Evolutionary conservation across 2,797 vertebrate genomes (phyloP).

Genomic region (Pogonophryne albipinna): DNA sequence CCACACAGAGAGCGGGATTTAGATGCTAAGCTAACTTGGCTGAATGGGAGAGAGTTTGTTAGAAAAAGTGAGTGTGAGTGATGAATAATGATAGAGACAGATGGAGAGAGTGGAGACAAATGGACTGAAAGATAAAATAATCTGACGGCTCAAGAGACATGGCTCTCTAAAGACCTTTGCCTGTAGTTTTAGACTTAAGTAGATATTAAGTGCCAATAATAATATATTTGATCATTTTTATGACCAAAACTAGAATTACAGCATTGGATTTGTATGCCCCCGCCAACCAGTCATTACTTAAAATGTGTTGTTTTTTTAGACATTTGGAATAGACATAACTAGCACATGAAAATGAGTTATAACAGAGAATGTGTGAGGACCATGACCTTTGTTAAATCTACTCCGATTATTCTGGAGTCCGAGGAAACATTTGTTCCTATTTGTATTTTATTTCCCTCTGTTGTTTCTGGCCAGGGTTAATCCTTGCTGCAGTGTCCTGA

Average conservation of each 20-base stretch:
- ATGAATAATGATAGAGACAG: constrained; percentile 50
- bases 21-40: constrained; percentile 56
- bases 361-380: too few relatives aligned
- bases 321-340: too few relatives aligned
- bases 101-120: constrained; percentile 48
- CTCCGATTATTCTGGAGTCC: too few relatives aligned
- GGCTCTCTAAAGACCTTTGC: constrained; percentile 24
- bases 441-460: too few relatives aligned
- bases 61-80: constrained; percentile 28
- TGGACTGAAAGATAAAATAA: constrained; percentile 50
- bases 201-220: constrained; percentile 12
- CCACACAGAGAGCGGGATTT: constrained; percentile 51
- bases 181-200: constrained; percentile 19
- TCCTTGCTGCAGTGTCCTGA: constrained; percentile 12
- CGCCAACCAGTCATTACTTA: too few relatives aligned
- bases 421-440: too few relatives aligned
- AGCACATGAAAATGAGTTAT: too few relatives aligned
- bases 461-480: constrained; percentile 8
- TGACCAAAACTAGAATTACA: neutral
- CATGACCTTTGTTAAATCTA: too few relatives aligned
- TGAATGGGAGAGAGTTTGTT: constrained; percentile 9
- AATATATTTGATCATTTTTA: constrained; percentile 33
- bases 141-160: constrained; percentile 42
- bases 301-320: too few relatives aligned
- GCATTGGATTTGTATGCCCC: too few relatives aligned